Evolutionary conservation across 1,140 invertebrate genomes (phyloP).

Genomic region (Bombus consobrinus): DNA sequence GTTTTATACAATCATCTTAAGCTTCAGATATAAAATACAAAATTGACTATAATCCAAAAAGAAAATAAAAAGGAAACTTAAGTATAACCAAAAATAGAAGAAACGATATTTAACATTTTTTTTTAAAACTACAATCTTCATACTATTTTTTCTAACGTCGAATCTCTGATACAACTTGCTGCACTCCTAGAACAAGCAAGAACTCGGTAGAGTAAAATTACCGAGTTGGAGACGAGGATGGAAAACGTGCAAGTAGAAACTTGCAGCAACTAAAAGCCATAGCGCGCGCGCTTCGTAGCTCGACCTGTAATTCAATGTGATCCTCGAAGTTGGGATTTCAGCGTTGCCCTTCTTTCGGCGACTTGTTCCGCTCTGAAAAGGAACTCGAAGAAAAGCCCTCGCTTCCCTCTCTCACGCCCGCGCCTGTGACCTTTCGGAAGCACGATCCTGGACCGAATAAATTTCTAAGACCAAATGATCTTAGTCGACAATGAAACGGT

Average conservation of each 20-base stretch:
- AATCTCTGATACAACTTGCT: background rate
- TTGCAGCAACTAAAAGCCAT: background rate
- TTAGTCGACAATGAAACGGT: conserved; percentile 37
- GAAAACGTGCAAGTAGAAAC: background rate
- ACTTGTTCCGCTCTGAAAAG: conserved; percentile 8
- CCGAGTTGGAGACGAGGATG: background rate
- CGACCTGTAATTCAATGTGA: conserved; percentile 13
- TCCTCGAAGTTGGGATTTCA: conserved; percentile 30
- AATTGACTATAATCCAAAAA: too few species aligned
- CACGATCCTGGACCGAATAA: conserved; percentile 24
- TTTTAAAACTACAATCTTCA: background rate
- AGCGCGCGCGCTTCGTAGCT: background rate
- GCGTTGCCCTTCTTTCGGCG: conserved; percentile 14
- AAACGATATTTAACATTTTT: background rate
- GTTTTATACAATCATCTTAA: too few species aligned
- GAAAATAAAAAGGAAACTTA: too few species aligned
- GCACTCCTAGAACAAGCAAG: background rate
- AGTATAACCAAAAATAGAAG: too few species aligned
- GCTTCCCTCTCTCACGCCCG: too few species aligned
- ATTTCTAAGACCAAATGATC: conserved; percentile 48
- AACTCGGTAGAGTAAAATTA: background rate
- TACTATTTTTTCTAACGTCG: background rate
- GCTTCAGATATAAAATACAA: too few species aligned
- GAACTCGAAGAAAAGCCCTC: conserved; percentile 29
- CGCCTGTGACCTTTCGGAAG: background rate